Base-by-base conservation (phyloP, 2,113 vertebrate genomes). In the Festucalex cinctus region DNA sequence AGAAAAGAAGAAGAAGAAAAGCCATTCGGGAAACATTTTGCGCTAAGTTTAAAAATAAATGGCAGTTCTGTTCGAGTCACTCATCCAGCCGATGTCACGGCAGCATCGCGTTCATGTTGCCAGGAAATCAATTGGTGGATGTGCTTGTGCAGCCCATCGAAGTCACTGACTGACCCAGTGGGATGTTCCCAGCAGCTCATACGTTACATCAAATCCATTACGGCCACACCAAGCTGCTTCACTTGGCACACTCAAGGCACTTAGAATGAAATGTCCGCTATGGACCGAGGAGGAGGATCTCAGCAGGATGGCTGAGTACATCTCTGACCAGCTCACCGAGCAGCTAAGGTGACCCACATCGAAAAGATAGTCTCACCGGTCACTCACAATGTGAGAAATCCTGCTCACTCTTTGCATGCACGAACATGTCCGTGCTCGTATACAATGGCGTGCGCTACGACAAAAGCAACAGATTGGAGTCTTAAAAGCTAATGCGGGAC, bases 41-140 rank as follows among this genome's bases (percentile, higher is more conserved):
- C 49, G 4, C 46, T 22, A 68, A 62, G 73, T 72, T 79, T 61
- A 80, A 85, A 58, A 81, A 73, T 79, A 53, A 85, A 88, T 81
- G 54, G 41, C 36, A 37, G 53, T 32, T 32, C 43, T 24, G n/a
- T 76, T 75, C 54, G 41, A 73, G 68, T 20, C 62, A 41, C 63
- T 76, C 73, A 0, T 73, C 73, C 62, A 12, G 19, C 62, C 72
- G 68, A 77, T 32, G 65, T 32, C 68, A 70, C 26, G 37, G 28
- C 39, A 46, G n/a, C n/a, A 5, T 28, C 73, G 60, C 22, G 39
- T 63, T 48, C 24, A 53, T 65, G 72, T 68, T 65, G 48, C 24
- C n/a, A 63, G 56, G 37, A 70, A 66, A 58, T 58, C 72, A 35
- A 59, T 48, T 43, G 68, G 49, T 61, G 36, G 36, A 51, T 12